Evolutionary conservation across 2,113 vertebrate genomes (phyloP).

Genomic region (Solenodon paradoxus): DNA sequence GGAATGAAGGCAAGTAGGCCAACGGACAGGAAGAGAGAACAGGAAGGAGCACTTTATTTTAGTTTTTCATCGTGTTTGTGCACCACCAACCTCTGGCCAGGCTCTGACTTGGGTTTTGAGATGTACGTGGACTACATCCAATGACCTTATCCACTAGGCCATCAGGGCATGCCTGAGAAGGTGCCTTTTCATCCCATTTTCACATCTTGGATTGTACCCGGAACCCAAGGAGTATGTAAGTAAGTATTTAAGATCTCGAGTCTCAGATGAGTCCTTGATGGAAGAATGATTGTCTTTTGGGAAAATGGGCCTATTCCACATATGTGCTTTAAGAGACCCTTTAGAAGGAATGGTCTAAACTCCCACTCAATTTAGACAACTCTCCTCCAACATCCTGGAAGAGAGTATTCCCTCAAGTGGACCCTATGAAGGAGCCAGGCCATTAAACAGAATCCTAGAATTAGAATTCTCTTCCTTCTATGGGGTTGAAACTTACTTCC

Average conservation of each 20-base stretch:
- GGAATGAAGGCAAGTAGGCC: too few species aligned
- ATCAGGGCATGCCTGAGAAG: too few species aligned
- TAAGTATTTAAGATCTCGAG: background rate
- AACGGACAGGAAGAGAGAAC: too few species aligned
- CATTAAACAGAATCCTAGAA: background rate
- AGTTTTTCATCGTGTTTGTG: too few species aligned
- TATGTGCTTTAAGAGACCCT: background rate
- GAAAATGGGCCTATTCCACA: background rate
- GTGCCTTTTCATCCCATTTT: background rate
- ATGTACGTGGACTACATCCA: too few species aligned
- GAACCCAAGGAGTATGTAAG: background rate
- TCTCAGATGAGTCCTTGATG: background rate
- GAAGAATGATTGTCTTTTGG: background rate
- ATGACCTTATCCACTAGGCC: too few species aligned
- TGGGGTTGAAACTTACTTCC: background rate
- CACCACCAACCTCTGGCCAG: too few species aligned
- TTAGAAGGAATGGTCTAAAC: background rate
- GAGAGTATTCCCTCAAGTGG: background rate
- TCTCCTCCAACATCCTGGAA: background rate
- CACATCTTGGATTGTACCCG: background rate
- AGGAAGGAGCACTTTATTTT: too few species aligned
- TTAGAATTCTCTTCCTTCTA: background rate
- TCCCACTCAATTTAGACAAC: background rate
- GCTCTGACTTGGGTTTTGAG: too few species aligned
- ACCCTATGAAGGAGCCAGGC: background rate